Base-by-base conservation (phyloP, 2,113 vertebrate genomes). In the Verasper variegatus region DNA sequence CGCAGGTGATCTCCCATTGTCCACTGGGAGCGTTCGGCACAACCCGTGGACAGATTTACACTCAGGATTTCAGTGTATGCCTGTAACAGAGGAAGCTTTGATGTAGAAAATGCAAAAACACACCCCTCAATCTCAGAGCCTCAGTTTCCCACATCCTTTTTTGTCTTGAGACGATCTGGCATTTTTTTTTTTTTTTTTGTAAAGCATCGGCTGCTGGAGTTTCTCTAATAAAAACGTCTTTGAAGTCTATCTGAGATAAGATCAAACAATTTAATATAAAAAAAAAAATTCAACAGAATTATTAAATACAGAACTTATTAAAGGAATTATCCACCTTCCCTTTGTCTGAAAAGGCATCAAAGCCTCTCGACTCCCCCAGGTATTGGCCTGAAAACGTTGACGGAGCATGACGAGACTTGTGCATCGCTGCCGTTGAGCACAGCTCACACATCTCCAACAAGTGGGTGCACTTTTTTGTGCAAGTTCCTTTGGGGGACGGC, bases 211-310 rank as follows among this genome's bases (percentile, higher is more conserved):
- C 78, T 67, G 35, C 55, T 71, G 31, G 71, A 35, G 20, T 60
- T 67, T 77, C 86, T 70, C 52, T 62, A 58, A 86, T 37, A 68
- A 78, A 87, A 78, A 54, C 18, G 77, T 75, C 87, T 94, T 93
- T 94, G 91, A 93, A 91, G 91, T 91, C 57, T 42, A 61, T 31
- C 62, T 82, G 71, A 52, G 88, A 93, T 91, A 35, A 87, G 91
- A 94, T 95, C 92, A 94, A 94, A 92, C 83, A 70, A 57, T 81
- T 45, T 59, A 54, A 90, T 85, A 74, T 80, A 4, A 31, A 31
- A 31, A 31, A 45, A 47, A 92, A 92, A 78, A 55, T 51, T 58
- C 76, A 68, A 78, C 60, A 72, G 76, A 82, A 88, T 91, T 81
- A 88, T 81, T 63, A 90, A 90, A 87, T 35, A 23, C 49, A 59